phyloP scores from a whole-genome alignment of 53 echinoderm and acorn worm genomes.

The Holothuria scabra region DNA sequence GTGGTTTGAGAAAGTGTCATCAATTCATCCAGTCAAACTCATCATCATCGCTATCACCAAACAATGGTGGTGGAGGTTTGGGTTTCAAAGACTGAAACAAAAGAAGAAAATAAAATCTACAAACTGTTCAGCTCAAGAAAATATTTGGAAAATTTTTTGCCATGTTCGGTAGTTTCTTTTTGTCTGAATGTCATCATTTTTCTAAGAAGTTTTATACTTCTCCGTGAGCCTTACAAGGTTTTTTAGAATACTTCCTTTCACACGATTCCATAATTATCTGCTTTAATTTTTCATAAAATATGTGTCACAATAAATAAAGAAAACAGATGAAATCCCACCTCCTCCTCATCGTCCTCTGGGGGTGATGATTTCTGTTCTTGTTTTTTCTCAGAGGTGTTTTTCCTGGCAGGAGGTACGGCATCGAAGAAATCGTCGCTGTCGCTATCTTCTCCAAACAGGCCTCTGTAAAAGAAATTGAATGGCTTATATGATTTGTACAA shows the following conservation, averaged over 20 bases:
- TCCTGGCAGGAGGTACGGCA: conserved; percentile 67
- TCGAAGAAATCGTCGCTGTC: conserved; percentile 78
- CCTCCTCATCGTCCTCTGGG: conserved; percentile 37
- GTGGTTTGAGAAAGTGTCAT: too few relatives aligned
- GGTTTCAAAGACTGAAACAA: conserved; percentile 54
- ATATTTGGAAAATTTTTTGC: too few relatives aligned
- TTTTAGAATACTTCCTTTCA: too few relatives aligned
- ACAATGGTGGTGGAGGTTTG: conserved; percentile 87
- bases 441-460: conserved; percentile 85
- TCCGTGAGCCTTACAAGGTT: too few relatives aligned
- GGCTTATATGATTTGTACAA: background rate
- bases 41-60: conserved; percentile 93
- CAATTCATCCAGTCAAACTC: conserved; percentile 88
- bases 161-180: too few relatives aligned
- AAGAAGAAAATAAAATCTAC: background rate
- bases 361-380: background rate
- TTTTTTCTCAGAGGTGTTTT: conserved; percentile 54
- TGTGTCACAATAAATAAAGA: too few relatives aligned
- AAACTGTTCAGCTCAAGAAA: too few relatives aligned
- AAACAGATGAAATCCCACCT: conserved; percentile 4
- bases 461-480: conserved; percentile 44
- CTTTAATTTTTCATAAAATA: too few relatives aligned
- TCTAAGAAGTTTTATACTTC: too few relatives aligned
- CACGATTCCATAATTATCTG: too few relatives aligned
- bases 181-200: too few relatives aligned